Evolutionary conservation across 1,140 invertebrate species (phyloP).

Genomic region (Pomacea maculata): DNA sequence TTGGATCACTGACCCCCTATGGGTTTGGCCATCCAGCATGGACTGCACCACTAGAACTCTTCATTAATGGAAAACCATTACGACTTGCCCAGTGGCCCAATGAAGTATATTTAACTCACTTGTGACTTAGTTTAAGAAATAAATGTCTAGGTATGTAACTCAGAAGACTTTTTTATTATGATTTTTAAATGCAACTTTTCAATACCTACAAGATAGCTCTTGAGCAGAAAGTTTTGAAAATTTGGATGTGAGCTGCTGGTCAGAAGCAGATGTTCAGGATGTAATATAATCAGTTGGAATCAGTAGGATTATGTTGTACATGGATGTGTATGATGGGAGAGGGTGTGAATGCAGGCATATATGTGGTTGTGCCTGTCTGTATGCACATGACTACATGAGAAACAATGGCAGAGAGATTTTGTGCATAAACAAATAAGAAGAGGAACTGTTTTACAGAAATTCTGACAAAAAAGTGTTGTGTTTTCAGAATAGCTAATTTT

Average conservation of each 20-base stretch:
- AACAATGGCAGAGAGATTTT: not conserved
- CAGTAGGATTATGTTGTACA: not conserved
- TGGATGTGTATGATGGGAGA: not conserved
- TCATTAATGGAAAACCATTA: slow-evolving; percentile 39
- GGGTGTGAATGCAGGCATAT: not conserved
- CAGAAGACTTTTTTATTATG: not conserved
- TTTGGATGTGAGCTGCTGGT: not conserved
- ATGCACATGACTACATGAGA: not conserved
- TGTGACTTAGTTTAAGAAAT: not conserved
- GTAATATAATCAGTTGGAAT: not conserved
- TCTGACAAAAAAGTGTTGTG: not conserved
- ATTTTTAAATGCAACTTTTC: not conserved
- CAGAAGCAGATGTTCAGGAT: not conserved
- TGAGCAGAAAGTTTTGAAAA: not conserved
- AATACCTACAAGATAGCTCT: not conserved
- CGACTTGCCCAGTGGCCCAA: slow-evolving; percentile 40
- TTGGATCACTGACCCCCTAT: slow-evolving; percentile 26
- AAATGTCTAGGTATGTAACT: no score
- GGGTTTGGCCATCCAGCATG: slow-evolving; percentile 21
- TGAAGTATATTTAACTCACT: slow-evolving; percentile 23
- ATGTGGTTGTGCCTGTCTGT: no score
- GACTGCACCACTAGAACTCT: slow-evolving; percentile 38
- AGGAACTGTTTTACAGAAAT: not conserved
- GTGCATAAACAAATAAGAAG: not conserved
- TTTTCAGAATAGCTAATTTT: no score